Evolutionary conservation across 2,797 vertebrate species (phyloP).

Genomic region (Phrynocephalus vlangalii): DNA sequence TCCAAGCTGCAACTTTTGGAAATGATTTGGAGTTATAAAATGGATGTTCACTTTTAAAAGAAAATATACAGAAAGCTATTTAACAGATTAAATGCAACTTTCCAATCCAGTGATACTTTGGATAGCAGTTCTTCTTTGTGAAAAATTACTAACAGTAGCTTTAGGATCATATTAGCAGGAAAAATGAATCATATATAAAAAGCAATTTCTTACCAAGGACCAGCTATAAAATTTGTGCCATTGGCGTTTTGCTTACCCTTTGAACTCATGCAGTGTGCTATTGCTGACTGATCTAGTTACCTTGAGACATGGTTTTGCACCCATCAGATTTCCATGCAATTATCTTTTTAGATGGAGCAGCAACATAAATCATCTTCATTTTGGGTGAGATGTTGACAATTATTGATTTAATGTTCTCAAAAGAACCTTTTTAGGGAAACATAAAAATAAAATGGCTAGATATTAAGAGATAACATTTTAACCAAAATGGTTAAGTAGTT

Average conservation of each 20-base stretch:
- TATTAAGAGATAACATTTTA: slow-evolving; percentile 60
- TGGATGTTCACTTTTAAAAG: slow-evolving; percentile 10
- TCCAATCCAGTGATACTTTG: slow-evolving; percentile 8
- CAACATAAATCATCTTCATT: slow-evolving; percentile 66
- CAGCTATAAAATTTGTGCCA: slow-evolving; percentile 29
- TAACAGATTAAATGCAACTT: slow-evolving; percentile 30
- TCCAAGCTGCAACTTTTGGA: not conserved
- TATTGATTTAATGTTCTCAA: slow-evolving; percentile 69
- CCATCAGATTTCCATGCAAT: slow-evolving; percentile 62
- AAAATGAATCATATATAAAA: slow-evolving; percentile 41
- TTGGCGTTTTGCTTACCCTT: slow-evolving; percentile 45
- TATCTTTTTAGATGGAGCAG: slow-evolving; percentile 60
- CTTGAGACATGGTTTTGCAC: slow-evolving; percentile 54
- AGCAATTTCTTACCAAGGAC: slow-evolving; percentile 36
- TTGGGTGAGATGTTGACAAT: slow-evolving; percentile 63
- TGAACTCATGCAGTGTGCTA: slow-evolving; percentile 41
- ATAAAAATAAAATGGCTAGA: slow-evolving; percentile 57
- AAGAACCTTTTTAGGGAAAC: slow-evolving; percentile 56
- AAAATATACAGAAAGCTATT: not conserved
- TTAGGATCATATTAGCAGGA: slow-evolving; percentile 39
- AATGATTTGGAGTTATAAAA: slow-evolving; percentile 3
- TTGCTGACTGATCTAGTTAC: slow-evolving; percentile 54
- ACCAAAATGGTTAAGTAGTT: slow-evolving; percentile 44
- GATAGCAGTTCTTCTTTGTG: slow-evolving; percentile 38
- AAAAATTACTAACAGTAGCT: slow-evolving; percentile 33